Base-by-base conservation (phyloP, 2,888 invertebrate genomes). In the Drosophila demipolita region DNA sequence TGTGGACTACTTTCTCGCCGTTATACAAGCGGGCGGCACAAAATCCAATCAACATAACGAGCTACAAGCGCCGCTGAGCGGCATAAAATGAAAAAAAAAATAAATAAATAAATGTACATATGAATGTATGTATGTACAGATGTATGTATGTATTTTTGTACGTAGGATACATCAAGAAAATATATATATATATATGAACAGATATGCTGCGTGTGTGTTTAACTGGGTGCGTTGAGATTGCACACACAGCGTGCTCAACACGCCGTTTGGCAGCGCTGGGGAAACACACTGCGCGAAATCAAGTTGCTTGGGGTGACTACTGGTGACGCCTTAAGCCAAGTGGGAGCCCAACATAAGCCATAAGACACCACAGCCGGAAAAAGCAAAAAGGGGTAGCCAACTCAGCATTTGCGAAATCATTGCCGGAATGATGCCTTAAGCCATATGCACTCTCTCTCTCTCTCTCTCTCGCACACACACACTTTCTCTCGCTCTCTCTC, bases 1-100 rank as follows among this genome's bases (percentile, higher is more conserved):
- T 76, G 82, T 83, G 85, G 69, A 88, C 85, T 85, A 85, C 85
- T 85, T 88, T 88, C 85, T 71, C 75, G 87, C 83, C 71, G 77
- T 66, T 67, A 61, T 66, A 78, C 78, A 78, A 77, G 87, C 88
- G 87, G 83, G 83, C 85, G 78, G 85, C 85, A 81, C 83, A 87
- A 90, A 90, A 89, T 89, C 90, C 89, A 89, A 89, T 89, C 89
- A 89, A 83, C 90, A 89, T 89, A 89, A 89, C 88, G 90, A 89
- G 88, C 88, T 86, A 84, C 84, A 83, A 90, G 87, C 87, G 89
- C 73, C 83, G 90, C 84, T 82, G 81, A 89, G 89, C 89, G 89
- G 85, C 85, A 82, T 89, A 80, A 87, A 87, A 83, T 77, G 75
- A 74, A 81, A 83, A 82, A 82, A 79, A 57, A 33, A 20, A 32